A percentile compares a stretch with the other conserved stretches of the same genome.
phyloP scores from a whole-genome alignment of 2,888 invertebrate genomes.

The Scaptomyza polygonia region DNA sequence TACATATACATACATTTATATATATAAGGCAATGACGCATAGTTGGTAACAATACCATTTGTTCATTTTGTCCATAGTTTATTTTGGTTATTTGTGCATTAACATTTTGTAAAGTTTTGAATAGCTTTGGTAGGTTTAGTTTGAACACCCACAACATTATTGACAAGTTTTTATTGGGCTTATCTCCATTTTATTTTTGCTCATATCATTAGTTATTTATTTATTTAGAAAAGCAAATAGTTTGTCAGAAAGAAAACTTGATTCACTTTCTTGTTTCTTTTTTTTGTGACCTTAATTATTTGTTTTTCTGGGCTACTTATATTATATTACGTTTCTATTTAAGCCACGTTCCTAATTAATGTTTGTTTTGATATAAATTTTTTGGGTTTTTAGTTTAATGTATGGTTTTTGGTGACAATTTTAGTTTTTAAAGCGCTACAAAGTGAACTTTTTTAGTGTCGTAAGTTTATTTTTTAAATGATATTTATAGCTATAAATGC shows the following conservation, averaged over 20 bases:
- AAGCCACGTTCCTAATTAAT: slow-evolving; percentile 71
- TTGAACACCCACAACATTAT: slow-evolving; percentile 10
- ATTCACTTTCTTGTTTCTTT: slow-evolving; percentile 27
- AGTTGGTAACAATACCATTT: slow-evolving; percentile 14
- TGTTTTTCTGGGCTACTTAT: slow-evolving; percentile 31
- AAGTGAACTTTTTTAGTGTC: slow-evolving; percentile 70
- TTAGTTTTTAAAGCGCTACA: slow-evolving; percentile 62
- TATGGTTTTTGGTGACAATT: slow-evolving; percentile 41
- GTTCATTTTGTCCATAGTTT: slow-evolving; percentile 9
- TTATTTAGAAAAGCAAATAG: slow-evolving; percentile 39
- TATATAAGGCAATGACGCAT: slow-evolving; percentile 19
- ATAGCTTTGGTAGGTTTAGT: slow-evolving; percentile 11
- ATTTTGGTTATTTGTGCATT: slow-evolving; percentile 78
- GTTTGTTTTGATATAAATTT: slow-evolving; percentile 19
- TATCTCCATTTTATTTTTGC: slow-evolving; percentile 10
- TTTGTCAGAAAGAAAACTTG: slow-evolving; percentile 22
- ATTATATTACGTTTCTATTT: slow-evolving; percentile 27
- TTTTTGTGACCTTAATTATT: slow-evolving; percentile 40
- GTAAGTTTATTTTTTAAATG: slow-evolving; percentile 44
- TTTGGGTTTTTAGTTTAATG: slow-evolving; percentile 38
- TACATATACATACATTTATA: not conserved
- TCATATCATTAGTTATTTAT: not conserved
- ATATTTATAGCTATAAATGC: slow-evolving; percentile 13
- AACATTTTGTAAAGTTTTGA: slow-evolving; percentile 47
- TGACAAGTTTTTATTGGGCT: slow-evolving; percentile 13